Evolutionary conservation across 2,888 invertebrate genomes (phyloP), one percentile per base, ranked within the genome.

Genomic region (Pandemis heparana): DNA sequence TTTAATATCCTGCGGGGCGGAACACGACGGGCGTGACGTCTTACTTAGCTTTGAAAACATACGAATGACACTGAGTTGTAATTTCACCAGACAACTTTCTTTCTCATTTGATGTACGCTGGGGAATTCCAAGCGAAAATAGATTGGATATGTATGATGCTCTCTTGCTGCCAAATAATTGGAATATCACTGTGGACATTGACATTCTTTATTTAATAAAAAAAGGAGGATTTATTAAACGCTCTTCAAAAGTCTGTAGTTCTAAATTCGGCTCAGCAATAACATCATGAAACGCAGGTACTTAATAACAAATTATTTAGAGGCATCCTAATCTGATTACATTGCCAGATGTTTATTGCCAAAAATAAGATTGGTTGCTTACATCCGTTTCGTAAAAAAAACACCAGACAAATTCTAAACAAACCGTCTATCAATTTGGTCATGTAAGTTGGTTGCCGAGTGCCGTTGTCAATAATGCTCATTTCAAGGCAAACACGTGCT

Each of bases 81-180:
- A 68, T 76, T 67, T 71, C 71, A 53, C 43, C 68, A 66, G 56
- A 77, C 77, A 77, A 81, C 78, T 80, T 81, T 78, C 79, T 76
- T 69, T 73, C 75, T 69, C 61, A 73, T 77, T 73, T 77, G 71
- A 74, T 66, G 76, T 77, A 78, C 78, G 80, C 77, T 78, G 77
- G 85, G 84, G 85, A 87, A 89, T 87, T 84, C 86, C 86, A 80
- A 80, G 85, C 90, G 84, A 89, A 92, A 93, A 92, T 93, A 93
- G 92, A 89, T 86, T 83, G 84, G 83, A 89, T 91, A 92, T 91
- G 87, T 90, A 91, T 89, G 91, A 88, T 89, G 88, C 85, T 84
- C 89, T 83, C 78, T 79, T 84, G 85, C 87, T 92, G 93, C 93
- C 93, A 93, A 93, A 93, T 92, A 89, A 88, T 92, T 89, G 76